Percentiles rank a stretch among this genome's conserved stretches.
phyloP scores from a whole-genome alignment of 2,797 vertebrate species.

The Balearica regulorum region DNA sequence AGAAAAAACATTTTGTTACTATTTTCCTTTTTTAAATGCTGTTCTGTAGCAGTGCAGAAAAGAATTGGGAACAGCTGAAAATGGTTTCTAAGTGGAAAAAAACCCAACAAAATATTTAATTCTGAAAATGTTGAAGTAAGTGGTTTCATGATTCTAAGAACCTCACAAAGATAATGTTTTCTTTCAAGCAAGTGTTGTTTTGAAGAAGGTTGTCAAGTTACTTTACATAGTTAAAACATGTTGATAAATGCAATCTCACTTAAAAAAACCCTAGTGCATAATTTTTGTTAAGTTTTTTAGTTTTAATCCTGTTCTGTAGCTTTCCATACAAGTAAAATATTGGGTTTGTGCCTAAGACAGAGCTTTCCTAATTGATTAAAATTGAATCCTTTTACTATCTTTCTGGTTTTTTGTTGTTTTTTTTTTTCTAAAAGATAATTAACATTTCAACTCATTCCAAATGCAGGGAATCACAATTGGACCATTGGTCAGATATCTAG shows the following conservation, averaged over 20 bases:
- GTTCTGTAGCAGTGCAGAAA: background rate
- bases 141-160: background rate
- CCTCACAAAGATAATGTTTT: background rate
- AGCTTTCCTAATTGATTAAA: background rate
- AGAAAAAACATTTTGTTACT: background rate
- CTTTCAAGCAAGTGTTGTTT: background rate
- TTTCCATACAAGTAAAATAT: background rate
- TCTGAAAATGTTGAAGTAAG: background rate
- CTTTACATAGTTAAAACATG: background rate
- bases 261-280: fast-evolving
- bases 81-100: background rate
- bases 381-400: background rate
- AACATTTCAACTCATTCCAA: constrained; percentile 5
- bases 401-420: background rate
- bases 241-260: background rate
- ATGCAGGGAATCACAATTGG: constrained; percentile 92
- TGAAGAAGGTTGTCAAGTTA: background rate
- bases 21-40: background rate
- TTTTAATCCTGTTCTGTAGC: background rate
- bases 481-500: constrained; percentile 89
- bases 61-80: background rate
- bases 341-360: background rate
- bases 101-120: background rate
- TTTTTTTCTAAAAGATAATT: background rate
- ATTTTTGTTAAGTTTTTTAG: background rate